Evolutionary conservation across 2,888 invertebrate genomes (phyloP).

Genomic region (Cerastoderma edule): DNA sequence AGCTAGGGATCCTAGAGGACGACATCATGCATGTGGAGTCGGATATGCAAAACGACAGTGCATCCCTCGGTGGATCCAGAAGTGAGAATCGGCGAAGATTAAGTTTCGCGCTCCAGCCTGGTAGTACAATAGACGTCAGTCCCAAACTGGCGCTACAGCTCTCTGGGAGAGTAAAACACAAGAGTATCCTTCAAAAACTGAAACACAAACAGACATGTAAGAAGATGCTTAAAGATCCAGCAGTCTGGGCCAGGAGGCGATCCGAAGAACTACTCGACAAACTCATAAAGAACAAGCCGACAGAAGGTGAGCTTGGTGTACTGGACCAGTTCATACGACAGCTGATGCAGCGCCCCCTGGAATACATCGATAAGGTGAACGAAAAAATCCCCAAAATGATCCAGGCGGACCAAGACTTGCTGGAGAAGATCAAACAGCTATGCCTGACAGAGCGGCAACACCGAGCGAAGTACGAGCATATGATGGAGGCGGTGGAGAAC

Average conservation of each 20-base stretch:
- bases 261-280: constrained; percentile 58
- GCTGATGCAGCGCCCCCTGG: constrained; percentile 57
- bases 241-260: constrained; percentile 43
- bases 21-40: constrained; percentile 52
- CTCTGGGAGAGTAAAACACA: not conserved
- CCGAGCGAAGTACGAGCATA: constrained; percentile 56
- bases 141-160: constrained; percentile 17
- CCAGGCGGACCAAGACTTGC: constrained; percentile 61
- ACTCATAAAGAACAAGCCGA: constrained; percentile 25
- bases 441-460: constrained; percentile 49
- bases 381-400: constrained; percentile 66
- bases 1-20: constrained; percentile 64
- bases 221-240: constrained; percentile 47
- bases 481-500: constrained; percentile 64
- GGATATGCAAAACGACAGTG: constrained; percentile 22
- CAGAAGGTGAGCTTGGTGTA: constrained; percentile 21
- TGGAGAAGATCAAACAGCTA: constrained; percentile 61
- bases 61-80: constrained; percentile 4
- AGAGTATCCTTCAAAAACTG: constrained; percentile 13
- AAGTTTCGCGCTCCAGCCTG: not conserved
- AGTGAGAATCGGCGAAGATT: not conserved
- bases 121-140: not conserved
- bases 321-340: constrained; percentile 48
- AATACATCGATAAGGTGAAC: constrained; percentile 47
- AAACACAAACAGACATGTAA: constrained; percentile 5